Conservation (phyloP, 2,113 vertebrate species). For the Cebus imitator region DNA sequence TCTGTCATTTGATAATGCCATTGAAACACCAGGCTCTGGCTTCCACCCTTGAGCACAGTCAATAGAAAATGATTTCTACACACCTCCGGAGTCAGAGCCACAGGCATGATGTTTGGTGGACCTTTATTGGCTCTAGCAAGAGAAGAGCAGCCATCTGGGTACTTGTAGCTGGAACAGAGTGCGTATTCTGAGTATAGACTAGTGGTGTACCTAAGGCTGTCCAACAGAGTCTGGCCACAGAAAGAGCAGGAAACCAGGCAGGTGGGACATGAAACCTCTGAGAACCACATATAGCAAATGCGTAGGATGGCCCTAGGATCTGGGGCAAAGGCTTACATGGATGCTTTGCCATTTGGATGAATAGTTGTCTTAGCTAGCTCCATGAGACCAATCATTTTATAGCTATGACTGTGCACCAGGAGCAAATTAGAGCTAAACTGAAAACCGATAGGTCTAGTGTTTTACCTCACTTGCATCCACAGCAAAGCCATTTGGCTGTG, state of each 20-base stretch:
- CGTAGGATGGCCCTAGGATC: not conserved
- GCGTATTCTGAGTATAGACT: not conserved
- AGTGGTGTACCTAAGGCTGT: not conserved
- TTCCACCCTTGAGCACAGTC: not conserved
- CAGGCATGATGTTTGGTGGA: not conserved
- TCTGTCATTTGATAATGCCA: not conserved
- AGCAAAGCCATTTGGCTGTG: not conserved
- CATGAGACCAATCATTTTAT: not conserved
- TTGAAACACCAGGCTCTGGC: not conserved
- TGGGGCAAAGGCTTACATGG: not conserved
- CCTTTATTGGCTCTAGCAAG: not conserved
- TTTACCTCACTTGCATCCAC: not conserved
- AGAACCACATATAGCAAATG: not conserved
- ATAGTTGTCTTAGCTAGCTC: not conserved
- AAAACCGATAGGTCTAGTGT: not conserved
- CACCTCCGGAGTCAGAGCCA: not conserved
- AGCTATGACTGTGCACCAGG: not conserved
- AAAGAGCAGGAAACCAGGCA: not conserved
- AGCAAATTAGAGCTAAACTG: conserved; percentile 18
- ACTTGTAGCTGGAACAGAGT: not conserved
- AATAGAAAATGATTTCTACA: conserved; percentile 24
- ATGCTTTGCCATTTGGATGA: not conserved
- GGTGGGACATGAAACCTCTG: not conserved
- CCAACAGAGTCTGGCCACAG: not conserved
- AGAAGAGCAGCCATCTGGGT: not conserved